phyloP scores from a whole-genome alignment of 1,140 invertebrate genomes.

The Caenorhabditis tropicalis region DNA sequence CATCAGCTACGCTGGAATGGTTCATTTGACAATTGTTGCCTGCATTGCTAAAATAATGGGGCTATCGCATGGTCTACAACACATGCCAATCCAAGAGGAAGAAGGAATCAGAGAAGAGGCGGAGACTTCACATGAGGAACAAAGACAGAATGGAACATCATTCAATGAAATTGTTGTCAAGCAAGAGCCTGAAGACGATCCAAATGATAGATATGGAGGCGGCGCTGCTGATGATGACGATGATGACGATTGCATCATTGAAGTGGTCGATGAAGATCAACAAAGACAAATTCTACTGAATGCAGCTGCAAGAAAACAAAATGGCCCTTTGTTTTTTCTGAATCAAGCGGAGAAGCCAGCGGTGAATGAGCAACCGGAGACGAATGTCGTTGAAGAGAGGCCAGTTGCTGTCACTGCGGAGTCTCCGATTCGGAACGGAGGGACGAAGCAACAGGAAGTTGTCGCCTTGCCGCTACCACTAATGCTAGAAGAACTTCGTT shows the following conservation, averaged over 20 bases:
- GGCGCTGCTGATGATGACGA: not conserved
- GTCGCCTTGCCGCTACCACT: not conserved
- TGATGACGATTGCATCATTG: conserved; percentile 30
- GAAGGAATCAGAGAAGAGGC: not conserved
- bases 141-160: not conserved
- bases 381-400: not conserved
- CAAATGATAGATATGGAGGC: not conserved
- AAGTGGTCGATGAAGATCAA: conserved; percentile 23
- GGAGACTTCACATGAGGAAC: not conserved
- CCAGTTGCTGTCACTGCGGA: not conserved
- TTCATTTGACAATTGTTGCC: conserved; percentile 18
- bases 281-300: not conserved
- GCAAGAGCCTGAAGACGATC: not conserved
- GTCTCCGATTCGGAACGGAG: not conserved
- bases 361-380: not conserved
- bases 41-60: not conserved
- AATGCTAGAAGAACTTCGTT: conserved; percentile 43
- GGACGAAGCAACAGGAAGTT: not conserved
- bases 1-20: not conserved
- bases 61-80: too few relatives aligned
- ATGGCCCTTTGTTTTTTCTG: not conserved
- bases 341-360: not conserved
- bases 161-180: not conserved
- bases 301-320: not conserved
- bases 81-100: not conserved